Percentiles rank a stretch among this genome's conserved stretches.
Conservation (phyloP, 2,113 vertebrate genomes). For the Sula dactylatra region DNA sequence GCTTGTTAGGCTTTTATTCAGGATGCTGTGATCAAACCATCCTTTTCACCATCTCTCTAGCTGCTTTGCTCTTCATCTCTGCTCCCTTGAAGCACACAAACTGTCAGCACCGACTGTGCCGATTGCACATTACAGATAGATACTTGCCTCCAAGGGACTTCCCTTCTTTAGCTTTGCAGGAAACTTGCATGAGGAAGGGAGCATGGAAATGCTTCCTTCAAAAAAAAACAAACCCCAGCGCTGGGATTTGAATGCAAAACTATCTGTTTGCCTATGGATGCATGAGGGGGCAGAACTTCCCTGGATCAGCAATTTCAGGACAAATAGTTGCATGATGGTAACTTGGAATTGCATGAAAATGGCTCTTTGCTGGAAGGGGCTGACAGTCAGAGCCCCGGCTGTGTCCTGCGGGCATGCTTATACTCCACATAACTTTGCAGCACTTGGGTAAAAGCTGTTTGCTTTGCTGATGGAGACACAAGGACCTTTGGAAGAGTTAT, state of each 20-base stretch:
- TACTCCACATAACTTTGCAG: background rate
- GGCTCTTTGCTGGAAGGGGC: background rate
- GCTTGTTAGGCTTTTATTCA: background rate
- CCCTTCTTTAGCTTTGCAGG: background rate
- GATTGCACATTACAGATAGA: background rate
- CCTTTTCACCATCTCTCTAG: background rate
- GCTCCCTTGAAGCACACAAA: background rate
- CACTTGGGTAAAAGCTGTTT: background rate
- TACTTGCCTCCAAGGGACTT: background rate
- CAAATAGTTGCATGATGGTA: background rate
- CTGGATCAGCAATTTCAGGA: rapidly evolving
- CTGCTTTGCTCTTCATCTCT: conserved; percentile 45
- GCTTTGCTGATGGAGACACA: background rate
- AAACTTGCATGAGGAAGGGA: background rate
- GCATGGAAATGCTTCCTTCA: conserved; percentile 15
- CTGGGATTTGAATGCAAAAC: background rate
- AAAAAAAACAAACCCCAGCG: too few species aligned
- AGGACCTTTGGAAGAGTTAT: background rate
- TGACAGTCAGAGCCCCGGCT: background rate
- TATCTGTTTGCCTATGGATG: background rate
- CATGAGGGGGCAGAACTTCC: background rate
- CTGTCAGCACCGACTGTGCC: background rate
- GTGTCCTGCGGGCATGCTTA: background rate
- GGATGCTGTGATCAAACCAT: background rate
- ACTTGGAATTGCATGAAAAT: background rate